Evolutionary conservation across 2,888 invertebrate species (phyloP), one percentile per base, ranked within the genome.

Genomic region (Eurytoma adleriae): DNA sequence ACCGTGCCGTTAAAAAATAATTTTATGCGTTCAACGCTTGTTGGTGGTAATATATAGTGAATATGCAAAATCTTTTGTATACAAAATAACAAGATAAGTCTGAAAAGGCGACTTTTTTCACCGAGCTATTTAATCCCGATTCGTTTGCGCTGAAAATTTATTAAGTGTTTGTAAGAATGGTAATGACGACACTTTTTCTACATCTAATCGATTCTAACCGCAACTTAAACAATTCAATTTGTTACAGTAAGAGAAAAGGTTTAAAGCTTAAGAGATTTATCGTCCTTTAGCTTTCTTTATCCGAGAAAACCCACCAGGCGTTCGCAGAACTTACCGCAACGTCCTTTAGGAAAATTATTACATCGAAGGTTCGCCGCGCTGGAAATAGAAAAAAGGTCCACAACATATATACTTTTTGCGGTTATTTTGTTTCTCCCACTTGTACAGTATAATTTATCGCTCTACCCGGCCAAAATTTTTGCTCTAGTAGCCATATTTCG

Each of bases 401-500:
- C 50, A 66, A 20, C n/a, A 18, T 52, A 10, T 52, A 10, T 52
- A 68, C 30, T 27, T n/a, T 68, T 54, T 27, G 24, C 20, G 16
- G 10, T 68, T 54, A 68, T 54, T 68, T 64, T 20, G 16, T 20
- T 30, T 50, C n/a, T 14, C 10, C 1, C 18, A 24, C 16, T 52
- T 24, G 10, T n/a, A 13, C 10, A 1, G 2, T 27, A 13, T 74
- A 69, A 68, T 27, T 27, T 69, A 74, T 74, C 59, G 69, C 24
- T 3, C 27, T 16, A 3, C 20, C 62, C 54, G 20, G 66, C 70
- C 57, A 64, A 70, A 75, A 79, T 74, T 79, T 79, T 69, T 52
- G 74, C 79, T 54, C 50, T 52, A 10, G n/a, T 59, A 66, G 66
- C 61, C 66, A 75, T 71, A 71, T 79, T 75, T 75, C 61, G 70